Percentiles rank a stretch among this genome's conserved stretches.
Conservation (phyloP, 2,888 invertebrate genomes). For the Volucella bombylans region DNA sequence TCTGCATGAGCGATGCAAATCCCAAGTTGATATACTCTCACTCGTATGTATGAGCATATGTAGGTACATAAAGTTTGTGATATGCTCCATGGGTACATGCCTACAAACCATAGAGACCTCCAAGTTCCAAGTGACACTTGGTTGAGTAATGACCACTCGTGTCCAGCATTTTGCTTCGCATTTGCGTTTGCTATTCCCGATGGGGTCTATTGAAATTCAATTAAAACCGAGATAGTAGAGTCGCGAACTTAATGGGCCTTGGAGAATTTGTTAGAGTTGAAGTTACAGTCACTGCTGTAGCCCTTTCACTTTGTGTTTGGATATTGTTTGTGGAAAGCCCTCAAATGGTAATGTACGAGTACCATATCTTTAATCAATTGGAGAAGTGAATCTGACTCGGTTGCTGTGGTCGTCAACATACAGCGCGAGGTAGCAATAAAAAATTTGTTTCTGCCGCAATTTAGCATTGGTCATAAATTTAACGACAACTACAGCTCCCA, state of each 20-base stretch:
- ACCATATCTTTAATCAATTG: slow-evolving; percentile 36
- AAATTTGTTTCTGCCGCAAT: slow-evolving; percentile 54
- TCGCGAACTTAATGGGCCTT: slow-evolving; percentile 68
- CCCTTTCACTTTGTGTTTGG: slow-evolving; percentile 58
- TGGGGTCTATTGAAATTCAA: slow-evolving; percentile 71
- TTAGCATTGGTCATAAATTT: slow-evolving; percentile 59
- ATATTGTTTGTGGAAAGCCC: slow-evolving; percentile 23
- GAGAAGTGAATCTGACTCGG: slow-evolving; percentile 36
- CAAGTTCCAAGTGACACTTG: slow-evolving; percentile 62
- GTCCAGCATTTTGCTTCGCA: slow-evolving; percentile 34
- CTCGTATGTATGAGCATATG: slow-evolving; percentile 2
- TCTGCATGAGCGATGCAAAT: slow-evolving; percentile 46
- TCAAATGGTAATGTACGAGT: slow-evolving; percentile 31
- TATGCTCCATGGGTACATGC: slow-evolving; percentile 55
- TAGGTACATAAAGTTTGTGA: slow-evolving; percentile 26
- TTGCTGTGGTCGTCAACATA: slow-evolving; percentile 16
- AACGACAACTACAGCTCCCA: slow-evolving; percentile 26
- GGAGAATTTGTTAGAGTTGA: slow-evolving; percentile 50
- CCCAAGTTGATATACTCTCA: slow-evolving; percentile 12
- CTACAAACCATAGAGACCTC: slow-evolving; percentile 31
- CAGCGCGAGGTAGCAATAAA: slow-evolving; percentile 58
- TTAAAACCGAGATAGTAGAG: slow-evolving; percentile 58
- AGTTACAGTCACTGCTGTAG: slow-evolving; percentile 33
- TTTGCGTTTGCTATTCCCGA: slow-evolving; percentile 58
- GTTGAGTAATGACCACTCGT: slow-evolving; percentile 57